Base-by-base conservation (phyloP, 2,113 vertebrate species). In the Centrocercus urophasianus region DNA sequence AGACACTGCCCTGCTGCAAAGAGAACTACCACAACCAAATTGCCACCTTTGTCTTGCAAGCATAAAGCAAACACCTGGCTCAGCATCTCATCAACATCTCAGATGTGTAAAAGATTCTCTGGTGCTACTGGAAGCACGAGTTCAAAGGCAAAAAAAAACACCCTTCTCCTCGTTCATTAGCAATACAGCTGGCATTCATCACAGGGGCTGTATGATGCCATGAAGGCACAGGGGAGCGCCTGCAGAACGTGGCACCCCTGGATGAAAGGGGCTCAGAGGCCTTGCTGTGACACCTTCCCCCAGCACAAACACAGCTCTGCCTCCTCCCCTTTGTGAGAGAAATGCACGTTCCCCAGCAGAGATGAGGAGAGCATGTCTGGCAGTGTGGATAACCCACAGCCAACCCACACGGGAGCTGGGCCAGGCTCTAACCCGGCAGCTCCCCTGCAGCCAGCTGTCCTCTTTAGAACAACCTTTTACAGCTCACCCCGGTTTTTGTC, bases 141-240 rank as follows among this genome's bases (percentile, higher is more conserved):
- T 96, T 96, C 93, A 96, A 95, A 97, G 86, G 36, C 50, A 93
- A 54, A 74, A 81, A 73, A 47, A 18, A 9, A 4, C 9, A 40
- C 1, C 61, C 16, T 42, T 83, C 81, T 94, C 47, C 66, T 66
- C 60, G 50, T 94, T 84, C 88, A 71, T 95, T 91, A 96, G 95
- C 96, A 82, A 91, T 84, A 65, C 70, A 94, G 69, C 47, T 73
- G 88, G 81, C 63, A 65, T 89, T 91, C 86, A 95, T 86, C 95
- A 50, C 81, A 43, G 71, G n/a, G 70, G 76, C 88, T 64, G 60
- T 79, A 65, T 94, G 94, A 96, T 50, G 48, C 48, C 13, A 25
- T 7, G 22, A 50, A 25, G 48, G 48, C 48, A 50, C 48, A 50
- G 48, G 25, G 48, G 7, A 50, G 48, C 24, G 12, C 48, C 48